phyloP scores from a whole-genome alignment of 2,888 invertebrate species.

The Apamea anceps region DNA sequence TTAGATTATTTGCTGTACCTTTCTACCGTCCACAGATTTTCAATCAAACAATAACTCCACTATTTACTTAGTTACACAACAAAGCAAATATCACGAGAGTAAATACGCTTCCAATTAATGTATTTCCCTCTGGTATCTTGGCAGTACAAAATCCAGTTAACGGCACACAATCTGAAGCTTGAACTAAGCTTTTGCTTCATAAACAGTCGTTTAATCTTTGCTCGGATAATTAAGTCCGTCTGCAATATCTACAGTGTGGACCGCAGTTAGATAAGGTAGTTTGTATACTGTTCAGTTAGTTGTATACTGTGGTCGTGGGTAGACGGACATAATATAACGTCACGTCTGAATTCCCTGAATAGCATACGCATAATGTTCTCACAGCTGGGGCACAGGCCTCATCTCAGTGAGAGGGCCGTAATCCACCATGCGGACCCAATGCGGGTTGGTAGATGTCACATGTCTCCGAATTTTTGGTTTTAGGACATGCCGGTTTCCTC shows the following conservation, averaged over 20 bases:
- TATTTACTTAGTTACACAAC: not conserved
- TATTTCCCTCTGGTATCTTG: conserved; percentile 28
- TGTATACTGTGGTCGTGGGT: no score
- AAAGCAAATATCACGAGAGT: conserved; percentile 21
- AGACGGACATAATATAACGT: no score
- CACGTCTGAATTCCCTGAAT: no score
- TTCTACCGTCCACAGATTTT: conserved; percentile 20
- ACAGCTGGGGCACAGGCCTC: no score
- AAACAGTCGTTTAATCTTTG: conserved; percentile 46
- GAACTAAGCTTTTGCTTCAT: conserved; percentile 28
- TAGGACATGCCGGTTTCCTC: no score
- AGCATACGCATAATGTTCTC: no score
- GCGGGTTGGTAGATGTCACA: no score
- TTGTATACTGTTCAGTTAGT: not conserved
- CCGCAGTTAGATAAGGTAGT: not conserved
- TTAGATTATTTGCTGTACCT: no score
- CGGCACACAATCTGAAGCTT: conserved; percentile 25
- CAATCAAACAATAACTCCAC: not conserved
- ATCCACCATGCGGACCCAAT: no score
- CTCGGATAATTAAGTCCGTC: conserved; percentile 39
- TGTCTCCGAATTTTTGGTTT: no score
- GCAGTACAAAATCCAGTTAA: conserved; percentile 21
- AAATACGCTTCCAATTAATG: conserved; percentile 46
- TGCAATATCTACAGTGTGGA: conserved; percentile 10
- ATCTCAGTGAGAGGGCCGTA: no score